These are phyloP conservation scores for Schizotus pectinicornis DNA, from an alignment of 2,888 invertebrate genomes.

Conservation along the genomic window DNA sequence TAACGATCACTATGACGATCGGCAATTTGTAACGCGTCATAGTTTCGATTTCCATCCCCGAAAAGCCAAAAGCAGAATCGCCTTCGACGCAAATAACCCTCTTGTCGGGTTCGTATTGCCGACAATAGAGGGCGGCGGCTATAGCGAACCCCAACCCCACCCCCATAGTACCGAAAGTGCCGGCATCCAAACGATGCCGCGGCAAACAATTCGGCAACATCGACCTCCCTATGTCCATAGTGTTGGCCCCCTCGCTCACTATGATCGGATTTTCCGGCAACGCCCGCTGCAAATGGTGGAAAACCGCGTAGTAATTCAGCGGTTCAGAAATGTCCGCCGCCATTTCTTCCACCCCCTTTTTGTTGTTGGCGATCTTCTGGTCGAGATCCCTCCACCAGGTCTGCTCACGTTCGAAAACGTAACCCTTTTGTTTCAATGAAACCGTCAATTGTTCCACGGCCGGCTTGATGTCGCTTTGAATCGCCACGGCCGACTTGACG, in stretches of 20 bases:
- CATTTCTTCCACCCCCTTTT: constrained; percentile 72
- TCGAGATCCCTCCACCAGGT: constrained; percentile 81
- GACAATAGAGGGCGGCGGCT: constrained; percentile 90
- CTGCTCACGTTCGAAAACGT: constrained; percentile 62
- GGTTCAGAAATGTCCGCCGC: constrained; percentile 75
- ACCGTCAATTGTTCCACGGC: constrained; percentile 70
- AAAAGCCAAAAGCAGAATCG: constrained; percentile 97
- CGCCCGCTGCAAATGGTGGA: constrained; percentile 78
- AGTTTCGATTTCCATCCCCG: constrained; percentile 98
- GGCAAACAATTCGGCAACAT: constrained; percentile 85
- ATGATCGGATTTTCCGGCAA: constrained; percentile 86
- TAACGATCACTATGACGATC: constrained; percentile 87
- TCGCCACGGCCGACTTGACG: constrained; percentile 76
- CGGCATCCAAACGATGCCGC: constrained; percentile 90
- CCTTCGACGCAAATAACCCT: constrained; percentile 93
- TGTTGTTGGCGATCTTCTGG: constrained; percentile 76
- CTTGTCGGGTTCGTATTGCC: constrained; percentile 79
- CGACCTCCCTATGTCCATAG: constrained; percentile 97
- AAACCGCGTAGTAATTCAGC: constrained; percentile 93
- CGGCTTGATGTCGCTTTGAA: constrained; percentile 84
- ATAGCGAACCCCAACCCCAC: constrained; percentile 92
- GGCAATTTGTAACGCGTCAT: constrained; percentile 94
- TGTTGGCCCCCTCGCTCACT: constrained; percentile 97
- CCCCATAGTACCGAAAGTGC: constrained; percentile 97
- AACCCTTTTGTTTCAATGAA: constrained; percentile 65